Evolutionary conservation across 2,797 vertebrate species (phyloP).

Genomic region (Poecilia wingei): DNA sequence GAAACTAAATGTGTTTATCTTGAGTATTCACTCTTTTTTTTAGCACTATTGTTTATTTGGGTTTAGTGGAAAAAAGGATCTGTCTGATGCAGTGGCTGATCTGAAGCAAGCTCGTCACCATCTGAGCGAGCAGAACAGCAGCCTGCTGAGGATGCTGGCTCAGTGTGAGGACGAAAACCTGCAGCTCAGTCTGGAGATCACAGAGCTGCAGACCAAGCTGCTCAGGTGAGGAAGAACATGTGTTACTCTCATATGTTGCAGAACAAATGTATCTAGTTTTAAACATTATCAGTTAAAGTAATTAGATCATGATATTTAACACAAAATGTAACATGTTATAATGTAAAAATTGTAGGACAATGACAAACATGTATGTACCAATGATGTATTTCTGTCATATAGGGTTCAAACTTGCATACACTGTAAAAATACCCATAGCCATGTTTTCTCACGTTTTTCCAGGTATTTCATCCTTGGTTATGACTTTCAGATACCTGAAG

Average conservation of each 20-base stretch:
- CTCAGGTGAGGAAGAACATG: constrained; percentile 63
- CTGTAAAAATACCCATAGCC: neutral
- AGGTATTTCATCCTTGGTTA: neutral
- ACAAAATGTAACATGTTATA: neutral
- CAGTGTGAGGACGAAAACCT: constrained; percentile 83
- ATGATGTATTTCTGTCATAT: neutral
- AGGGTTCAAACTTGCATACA: neutral
- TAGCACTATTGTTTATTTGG: constrained; percentile 21
- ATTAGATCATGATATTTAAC: neutral
- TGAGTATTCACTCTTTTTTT: constrained; percentile 5
- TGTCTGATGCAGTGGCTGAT: constrained; percentile 70
- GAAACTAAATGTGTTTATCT: constrained; percentile 11
- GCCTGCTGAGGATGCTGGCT: constrained; percentile 72
- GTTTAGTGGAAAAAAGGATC: constrained; percentile 71
- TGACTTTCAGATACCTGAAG: neutral
- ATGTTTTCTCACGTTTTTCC: neutral
- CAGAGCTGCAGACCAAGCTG: constrained; percentile 77
- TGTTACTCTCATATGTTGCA: neutral
- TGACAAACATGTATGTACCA: neutral
- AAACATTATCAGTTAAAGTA: neutral
- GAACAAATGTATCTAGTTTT: neutral
- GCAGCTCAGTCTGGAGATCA: constrained; percentile 78
- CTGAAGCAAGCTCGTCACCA: constrained; percentile 73
- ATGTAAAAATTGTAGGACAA: neutral
- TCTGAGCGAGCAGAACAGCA: constrained; percentile 78